Evolutionary conservation across 30 jellyfish, hydroid and myxozoan species (phyloP), one percentile per base, ranked within the genome.

Genomic region (Aurelia coerulea): DNA sequence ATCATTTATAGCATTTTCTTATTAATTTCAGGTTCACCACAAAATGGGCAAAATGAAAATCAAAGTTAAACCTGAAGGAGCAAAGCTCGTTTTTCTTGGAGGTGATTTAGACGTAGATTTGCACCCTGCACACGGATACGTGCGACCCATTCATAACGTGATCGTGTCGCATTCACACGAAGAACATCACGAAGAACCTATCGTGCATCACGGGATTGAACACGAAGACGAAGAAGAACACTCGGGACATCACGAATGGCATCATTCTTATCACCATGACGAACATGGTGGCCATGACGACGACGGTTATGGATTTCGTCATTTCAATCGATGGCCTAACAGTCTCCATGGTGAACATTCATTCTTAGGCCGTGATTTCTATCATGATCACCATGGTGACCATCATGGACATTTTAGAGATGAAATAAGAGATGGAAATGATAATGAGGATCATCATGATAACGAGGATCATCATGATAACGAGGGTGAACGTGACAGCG

Each of bases 21-120:
- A 1, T 33, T 6, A 0, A 2, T 39, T 10, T 49, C 86, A 93
- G 98, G 92, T 93, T 12, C 87, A 81, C 39, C 98, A 93, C 72
- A 84, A 86, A 60, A 87, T 93, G 98, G 98, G 98, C 19, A 76
- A 88, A 59, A 93, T 93, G 98, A 93, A 93, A 73, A 93, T 93
- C 50, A 87, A 93, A 73, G 96, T 96, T 19, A 93, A 87, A 65
- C 98, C 98, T 0, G 98, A 88, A 58, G 98, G 98, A n/a, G 98
- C 98, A 58, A 92, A 88, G 18, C 65, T 93, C 78, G 82, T 80
- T 23, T 93, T 93, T 65, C 62, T 93, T 53, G 98, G 98, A 12
- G 97, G 98, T 10, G 98, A 93, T 54, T 88, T 93, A 6, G 95
- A 93, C 74, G 98, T 93, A 33, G 96, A 85, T 53, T 64, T 93